These are phyloP conservation scores for Platycercus adscitus DNA, from an alignment of 2,113 vertebrate genomes.

Conservation along the genomic window DNA sequence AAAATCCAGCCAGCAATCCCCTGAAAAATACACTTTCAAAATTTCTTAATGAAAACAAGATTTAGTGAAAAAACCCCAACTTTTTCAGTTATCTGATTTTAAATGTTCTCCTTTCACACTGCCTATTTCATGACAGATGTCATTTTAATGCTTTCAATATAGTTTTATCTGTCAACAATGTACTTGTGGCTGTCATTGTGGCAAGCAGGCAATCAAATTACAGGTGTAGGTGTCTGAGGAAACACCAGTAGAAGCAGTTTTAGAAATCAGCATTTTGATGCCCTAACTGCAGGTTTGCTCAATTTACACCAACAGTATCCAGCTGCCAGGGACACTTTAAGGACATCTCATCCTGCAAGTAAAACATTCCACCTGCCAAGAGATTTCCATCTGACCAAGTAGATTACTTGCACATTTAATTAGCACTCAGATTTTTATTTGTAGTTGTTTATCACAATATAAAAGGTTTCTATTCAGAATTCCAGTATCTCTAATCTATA, in stretches of 20 bases:
- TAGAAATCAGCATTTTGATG: neutral
- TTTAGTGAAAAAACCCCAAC: neutral
- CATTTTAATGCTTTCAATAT: neutral
- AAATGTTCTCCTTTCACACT: neutral
- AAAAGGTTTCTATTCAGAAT: neutral
- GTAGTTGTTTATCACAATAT: neutral
- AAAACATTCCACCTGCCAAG: neutral
- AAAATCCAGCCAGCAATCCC: neutral
- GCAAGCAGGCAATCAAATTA: neutral
- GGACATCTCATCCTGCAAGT: neutral
- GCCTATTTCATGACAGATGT: neutral
- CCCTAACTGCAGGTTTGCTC: neutral
- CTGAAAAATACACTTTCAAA: rapidly evolving
- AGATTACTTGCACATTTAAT: neutral
- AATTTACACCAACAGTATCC: neutral
- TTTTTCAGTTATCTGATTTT: neutral
- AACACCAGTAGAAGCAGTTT: neutral
- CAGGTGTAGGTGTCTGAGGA: neutral
- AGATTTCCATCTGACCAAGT: neutral
- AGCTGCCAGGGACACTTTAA: neutral
- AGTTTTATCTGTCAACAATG: neutral
- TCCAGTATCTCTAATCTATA: neutral
- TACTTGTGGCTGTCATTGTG: neutral
- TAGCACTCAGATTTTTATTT: neutral
- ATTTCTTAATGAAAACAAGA: neutral